phyloP scores from a whole-genome alignment of 2,797 vertebrate species.

The Betta splendens region DNA sequence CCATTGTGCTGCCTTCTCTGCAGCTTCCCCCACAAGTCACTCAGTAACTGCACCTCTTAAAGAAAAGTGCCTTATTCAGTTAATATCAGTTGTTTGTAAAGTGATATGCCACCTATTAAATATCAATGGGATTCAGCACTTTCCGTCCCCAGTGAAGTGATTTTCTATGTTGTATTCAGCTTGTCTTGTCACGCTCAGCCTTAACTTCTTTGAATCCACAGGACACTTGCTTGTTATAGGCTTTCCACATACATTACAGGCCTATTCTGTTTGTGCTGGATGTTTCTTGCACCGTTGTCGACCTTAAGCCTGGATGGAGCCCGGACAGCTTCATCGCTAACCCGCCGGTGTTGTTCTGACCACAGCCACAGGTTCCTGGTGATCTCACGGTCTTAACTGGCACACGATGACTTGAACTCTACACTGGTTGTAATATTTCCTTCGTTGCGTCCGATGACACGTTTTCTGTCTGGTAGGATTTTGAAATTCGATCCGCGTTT shows the following conservation, averaged over 20 bases:
- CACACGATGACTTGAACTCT: conserved; percentile 30
- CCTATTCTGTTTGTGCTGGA: neutral
- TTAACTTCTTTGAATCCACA: conserved; percentile 55
- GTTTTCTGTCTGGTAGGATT: conserved; percentile 24
- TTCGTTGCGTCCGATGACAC: conserved; percentile 11
- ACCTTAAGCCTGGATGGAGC: neutral
- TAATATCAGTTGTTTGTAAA: conserved; percentile 55
- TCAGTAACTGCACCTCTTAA: conserved; percentile 65
- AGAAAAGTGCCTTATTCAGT: conserved; percentile 84
- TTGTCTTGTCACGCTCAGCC: conserved; percentile 56
- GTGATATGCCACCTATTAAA: conserved; percentile 41
- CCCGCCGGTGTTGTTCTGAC: conserved; percentile 24
- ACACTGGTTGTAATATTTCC: conserved; percentile 33
- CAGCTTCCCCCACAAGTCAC: conserved; percentile 45
- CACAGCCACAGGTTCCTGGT: conserved; percentile 31
- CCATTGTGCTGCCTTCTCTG: conserved; percentile 49
- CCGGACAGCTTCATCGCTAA: conserved; percentile 31
- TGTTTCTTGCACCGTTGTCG: neutral
- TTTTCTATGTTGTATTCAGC: conserved; percentile 46
- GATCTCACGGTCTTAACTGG: conserved; percentile 24
- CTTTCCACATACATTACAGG: conserved; percentile 10
- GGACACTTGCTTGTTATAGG: conserved; percentile 25
- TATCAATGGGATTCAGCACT: conserved; percentile 55
- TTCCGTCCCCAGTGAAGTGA: conserved; percentile 58
- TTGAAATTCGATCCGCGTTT: conserved; percentile 24